These are phyloP conservation scores for Macaca nemestrina DNA, from an alignment of 2,113 vertebrate genomes.

Conservation along the genomic window DNA sequence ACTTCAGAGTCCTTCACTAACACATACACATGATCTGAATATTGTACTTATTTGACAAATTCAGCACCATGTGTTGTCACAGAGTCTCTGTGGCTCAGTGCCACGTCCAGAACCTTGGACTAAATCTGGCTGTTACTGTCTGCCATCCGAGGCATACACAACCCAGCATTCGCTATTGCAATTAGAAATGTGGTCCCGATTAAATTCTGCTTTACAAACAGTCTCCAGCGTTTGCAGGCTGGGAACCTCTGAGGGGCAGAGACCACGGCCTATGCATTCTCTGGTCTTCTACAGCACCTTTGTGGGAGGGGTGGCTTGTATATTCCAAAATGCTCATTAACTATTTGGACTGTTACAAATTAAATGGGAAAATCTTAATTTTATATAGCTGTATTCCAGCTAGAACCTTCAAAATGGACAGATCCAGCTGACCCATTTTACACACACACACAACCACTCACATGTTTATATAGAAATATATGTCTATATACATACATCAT, in stretches of 20 bases:
- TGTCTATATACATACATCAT: neutral
- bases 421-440: neutral
- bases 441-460: neutral
- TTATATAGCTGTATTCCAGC: neutral
- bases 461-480: neutral
- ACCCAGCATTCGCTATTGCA: accelerated
- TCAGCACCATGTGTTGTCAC: neutral
- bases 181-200: neutral
- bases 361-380: neutral
- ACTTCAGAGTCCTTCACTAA: neutral
- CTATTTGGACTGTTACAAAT: neutral
- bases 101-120: neutral
- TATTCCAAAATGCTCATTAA: neutral
- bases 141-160: neutral
- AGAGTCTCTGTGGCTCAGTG: neutral
- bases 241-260: neutral
- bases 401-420: neutral
- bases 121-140: neutral
- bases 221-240: neutral
- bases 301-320: neutral
- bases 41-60: neutral
- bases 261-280: neutral
- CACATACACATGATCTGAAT: neutral
- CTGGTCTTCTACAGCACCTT: neutral
- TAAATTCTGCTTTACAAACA: neutral